phyloP scores from a whole-genome alignment of 2,113 vertebrate species.

The Chlorodrepanis virens region DNA sequence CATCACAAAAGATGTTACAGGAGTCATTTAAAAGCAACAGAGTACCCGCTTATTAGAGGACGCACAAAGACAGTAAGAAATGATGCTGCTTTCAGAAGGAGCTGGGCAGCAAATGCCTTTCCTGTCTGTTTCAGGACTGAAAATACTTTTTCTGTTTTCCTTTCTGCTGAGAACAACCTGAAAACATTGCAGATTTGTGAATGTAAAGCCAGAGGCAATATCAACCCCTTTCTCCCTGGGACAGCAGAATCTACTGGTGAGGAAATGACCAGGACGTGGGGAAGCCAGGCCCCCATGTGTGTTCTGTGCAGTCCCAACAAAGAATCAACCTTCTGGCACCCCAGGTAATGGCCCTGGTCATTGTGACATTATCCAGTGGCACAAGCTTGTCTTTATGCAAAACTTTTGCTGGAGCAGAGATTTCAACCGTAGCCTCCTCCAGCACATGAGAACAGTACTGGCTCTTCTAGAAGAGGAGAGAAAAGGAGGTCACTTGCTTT shows the following conservation, averaged over 20 bases:
- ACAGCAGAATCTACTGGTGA: neutral
- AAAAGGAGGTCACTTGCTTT: neutral
- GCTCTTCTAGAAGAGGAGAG: neutral
- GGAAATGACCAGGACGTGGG: neutral
- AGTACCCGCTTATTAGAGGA: neutral
- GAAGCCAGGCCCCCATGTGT: neutral
- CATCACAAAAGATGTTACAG: neutral
- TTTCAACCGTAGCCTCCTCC: neutral
- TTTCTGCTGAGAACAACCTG: neutral
- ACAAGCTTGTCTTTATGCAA: neutral
- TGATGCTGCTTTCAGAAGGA: neutral
- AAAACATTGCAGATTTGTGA: neutral
- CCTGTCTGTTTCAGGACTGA: neutral
- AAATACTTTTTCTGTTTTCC: neutral
- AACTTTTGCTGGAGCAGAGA: neutral
- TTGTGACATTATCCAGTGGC: neutral
- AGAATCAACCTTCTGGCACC: neutral
- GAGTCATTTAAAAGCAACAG: neutral
- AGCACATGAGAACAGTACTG: neutral
- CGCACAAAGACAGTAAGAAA: neutral
- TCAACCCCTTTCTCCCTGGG: neutral
- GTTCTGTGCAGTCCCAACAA: neutral
- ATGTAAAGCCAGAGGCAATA: neutral
- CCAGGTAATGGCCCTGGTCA: neutral
- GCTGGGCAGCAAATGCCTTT: neutral